These are phyloP conservation scores for Eupeodes luniger DNA, from an alignment of 2,888 invertebrate genomes.

Conservation along the genomic window DNA sequence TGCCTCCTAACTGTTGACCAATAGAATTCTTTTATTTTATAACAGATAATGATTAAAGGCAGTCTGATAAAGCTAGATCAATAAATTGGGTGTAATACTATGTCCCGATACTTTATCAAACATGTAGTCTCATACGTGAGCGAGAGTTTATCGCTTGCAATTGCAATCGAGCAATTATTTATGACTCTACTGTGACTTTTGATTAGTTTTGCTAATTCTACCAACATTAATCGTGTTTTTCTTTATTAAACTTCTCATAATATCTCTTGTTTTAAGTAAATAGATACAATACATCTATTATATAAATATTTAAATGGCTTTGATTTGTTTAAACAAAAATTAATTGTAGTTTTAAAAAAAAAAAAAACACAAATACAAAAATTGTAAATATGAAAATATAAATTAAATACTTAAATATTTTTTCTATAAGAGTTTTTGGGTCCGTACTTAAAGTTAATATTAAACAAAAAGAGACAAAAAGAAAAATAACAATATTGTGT, in stretches of 20 bases:
- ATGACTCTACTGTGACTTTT: slow-evolving; percentile 28
- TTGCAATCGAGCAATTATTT: slow-evolving; percentile 36
- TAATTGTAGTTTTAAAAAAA: not conserved
- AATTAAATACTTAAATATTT: slow-evolving; percentile 3
- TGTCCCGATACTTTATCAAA: slow-evolving; percentile 63
- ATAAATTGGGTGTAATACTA: slow-evolving; percentile 46
- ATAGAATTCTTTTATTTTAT: slow-evolving; percentile 49
- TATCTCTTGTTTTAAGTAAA: slow-evolving; percentile 31
- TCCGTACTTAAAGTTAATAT: slow-evolving; percentile 63
- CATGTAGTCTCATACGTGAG: slow-evolving; percentile 7
- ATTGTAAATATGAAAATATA: slow-evolving; percentile 57
- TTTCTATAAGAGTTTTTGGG: slow-evolving; percentile 54
- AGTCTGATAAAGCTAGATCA: slow-evolving; percentile 48
- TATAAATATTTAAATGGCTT: not conserved
- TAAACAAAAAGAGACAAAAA: not conserved
- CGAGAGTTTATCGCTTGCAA: slow-evolving; percentile 31
- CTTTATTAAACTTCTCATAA: slow-evolving; percentile 46
- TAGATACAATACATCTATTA: slow-evolving; percentile 42
- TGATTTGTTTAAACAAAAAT: slow-evolving; percentile 26
- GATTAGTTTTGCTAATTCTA: slow-evolving; percentile 36
- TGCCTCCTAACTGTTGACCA: slow-evolving; percentile 24
- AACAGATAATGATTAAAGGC: slow-evolving; percentile 52
- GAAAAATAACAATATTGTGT: slow-evolving; percentile 42
- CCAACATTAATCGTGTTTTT: slow-evolving; percentile 37
- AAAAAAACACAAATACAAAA: slow-evolving; percentile 1